Evolutionary conservation across 2,888 invertebrate genomes (phyloP).

Genomic region (Tinea semifulvella): DNA sequence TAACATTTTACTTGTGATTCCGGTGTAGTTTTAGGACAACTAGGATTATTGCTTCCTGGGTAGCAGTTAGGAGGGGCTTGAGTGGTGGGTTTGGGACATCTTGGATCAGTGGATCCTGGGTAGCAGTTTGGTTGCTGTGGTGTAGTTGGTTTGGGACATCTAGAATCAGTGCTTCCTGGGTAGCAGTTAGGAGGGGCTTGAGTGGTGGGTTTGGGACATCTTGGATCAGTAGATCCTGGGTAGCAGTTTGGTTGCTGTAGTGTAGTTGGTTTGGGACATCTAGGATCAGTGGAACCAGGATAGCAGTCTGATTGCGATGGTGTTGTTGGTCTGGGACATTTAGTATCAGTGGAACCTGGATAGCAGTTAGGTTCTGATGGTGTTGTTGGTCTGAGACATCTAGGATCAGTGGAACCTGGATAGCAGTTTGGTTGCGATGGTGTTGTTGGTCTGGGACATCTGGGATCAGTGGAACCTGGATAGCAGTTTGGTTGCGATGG

Average conservation of each 20-base stretch:
- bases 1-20: slow-evolving; percentile 22
- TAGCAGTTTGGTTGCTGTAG: slow-evolving; percentile 26
- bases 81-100: slow-evolving; percentile 28
- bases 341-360: slow-evolving; percentile 30
- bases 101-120: slow-evolving; percentile 34
- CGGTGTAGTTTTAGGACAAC: slow-evolving; percentile 25
- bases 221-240: slow-evolving; percentile 22
- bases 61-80: slow-evolving; percentile 24
- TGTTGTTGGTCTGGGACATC: slow-evolving; percentile 27
- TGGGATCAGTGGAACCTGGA: slow-evolving; percentile 25
- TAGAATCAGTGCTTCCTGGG: slow-evolving; percentile 25
- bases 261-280: slow-evolving; percentile 28
- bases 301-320: slow-evolving; percentile 32
- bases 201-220: slow-evolving; percentile 29
- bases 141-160: slow-evolving; percentile 29
- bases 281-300: slow-evolving; percentile 33
- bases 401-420: slow-evolving; percentile 25
- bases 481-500: slow-evolving; percentile 24
- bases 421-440: slow-evolving; percentile 27
- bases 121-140: slow-evolving; percentile 30
- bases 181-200: slow-evolving; percentile 24
- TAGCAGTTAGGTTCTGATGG: slow-evolving; percentile 26
- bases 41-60: slow-evolving; percentile 23
- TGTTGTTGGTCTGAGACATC: slow-evolving; percentile 30
- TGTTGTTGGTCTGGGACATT: slow-evolving; percentile 29